Base-by-base conservation (phyloP, 92 coral and sea anemone species). In the Zoanthus solanderi region DNA sequence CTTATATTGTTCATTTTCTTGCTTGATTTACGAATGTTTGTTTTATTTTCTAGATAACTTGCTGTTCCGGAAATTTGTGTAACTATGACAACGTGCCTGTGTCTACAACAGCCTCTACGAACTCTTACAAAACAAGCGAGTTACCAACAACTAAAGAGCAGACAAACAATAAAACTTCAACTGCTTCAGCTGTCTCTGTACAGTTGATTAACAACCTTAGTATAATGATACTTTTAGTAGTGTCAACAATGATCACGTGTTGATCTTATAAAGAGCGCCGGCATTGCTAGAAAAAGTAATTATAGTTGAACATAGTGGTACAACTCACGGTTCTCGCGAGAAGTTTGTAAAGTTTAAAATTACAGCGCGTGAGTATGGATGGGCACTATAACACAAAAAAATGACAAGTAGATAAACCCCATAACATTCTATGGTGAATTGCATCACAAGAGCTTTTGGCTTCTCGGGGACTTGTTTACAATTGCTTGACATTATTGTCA, bases 51-150 rank as follows among this genome's bases (percentile, higher is more conserved):
- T 34, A 77, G 82, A 34, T 77, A 77, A 77, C 67, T 30, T 77
- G 82, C 50, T 77, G 82, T 45, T 30, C 82, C 31, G 82, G 67
- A 54, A 68, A 77, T 31, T 18, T 77, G 82, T 77, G 82, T 48
- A 77, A 77, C 67, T 52, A 14, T 17, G 23, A 47, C 1, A 77
- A 13, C 2, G 48, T 10, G 5, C 13, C 82, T 1, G 4, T 29
- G 10, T 32, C 68, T 10, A 77, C 82, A 10, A 17, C 31, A 10
- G 6, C 44, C 0, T 56, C 78, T 6, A 73, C 78, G 56, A 17
- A 9, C n/a, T 63, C 23, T 63, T n/a, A 17, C 69, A 63, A 7
- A 18, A 63, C 69, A 63, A 63, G 30, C 9, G 69, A 63, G 9
- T 9, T 8, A 18, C 69, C 69, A 23, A 17, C 30, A 7, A 63